A percentile compares a stretch with the other conserved stretches of the same genome.
phyloP scores from a whole-genome alignment of 2,797 vertebrate species.

The Thaleichthys pacificus region DNA sequence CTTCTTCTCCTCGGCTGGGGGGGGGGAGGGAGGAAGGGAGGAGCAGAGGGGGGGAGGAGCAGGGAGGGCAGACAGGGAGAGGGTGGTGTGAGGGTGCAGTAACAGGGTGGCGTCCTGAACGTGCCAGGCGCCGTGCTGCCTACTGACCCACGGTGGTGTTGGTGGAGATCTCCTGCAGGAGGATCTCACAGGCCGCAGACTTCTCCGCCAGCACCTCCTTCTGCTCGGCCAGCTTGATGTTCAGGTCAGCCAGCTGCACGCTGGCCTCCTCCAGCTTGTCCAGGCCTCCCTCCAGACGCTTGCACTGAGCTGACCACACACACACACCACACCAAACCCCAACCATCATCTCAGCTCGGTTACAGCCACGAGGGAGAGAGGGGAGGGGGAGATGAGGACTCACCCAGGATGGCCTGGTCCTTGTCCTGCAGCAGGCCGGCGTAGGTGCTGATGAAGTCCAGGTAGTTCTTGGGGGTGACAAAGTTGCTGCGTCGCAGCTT shows the following conservation, averaged over 20 bases:
- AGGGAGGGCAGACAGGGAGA: not conserved
- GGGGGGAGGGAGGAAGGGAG: not conserved
- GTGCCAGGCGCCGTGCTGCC: not conserved
- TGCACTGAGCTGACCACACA: slow-evolving; percentile 82
- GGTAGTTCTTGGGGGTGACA: slow-evolving; percentile 94
- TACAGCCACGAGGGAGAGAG: not conserved
- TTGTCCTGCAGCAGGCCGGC: slow-evolving; percentile 86
- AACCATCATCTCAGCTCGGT: not conserved
- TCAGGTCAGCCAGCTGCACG: slow-evolving; percentile 86
- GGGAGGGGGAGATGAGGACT: slow-evolving; percentile 14
- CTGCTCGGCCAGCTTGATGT: slow-evolving; percentile 89
- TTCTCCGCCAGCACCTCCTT: slow-evolving; percentile 91
- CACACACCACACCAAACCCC: not conserved
- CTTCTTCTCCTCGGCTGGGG: slow-evolving; percentile 90
- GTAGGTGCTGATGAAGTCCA: slow-evolving; percentile 92
- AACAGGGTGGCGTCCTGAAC: not conserved
- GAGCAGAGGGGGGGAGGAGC: not conserved
- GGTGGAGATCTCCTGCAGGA: slow-evolving; percentile 83
- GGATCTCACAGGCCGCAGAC: slow-evolving; percentile 82
- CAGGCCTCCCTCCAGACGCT: slow-evolving; percentile 88
- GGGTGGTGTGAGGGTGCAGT: no score
- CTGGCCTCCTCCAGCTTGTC: slow-evolving; percentile 93
- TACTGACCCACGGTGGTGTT: slow-evolving; percentile 85
- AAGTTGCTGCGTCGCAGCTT: slow-evolving; percentile 90
- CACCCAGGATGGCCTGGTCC: slow-evolving; percentile 86